Evolutionary conservation across 2,888 invertebrate genomes (phyloP).

Genomic region (Colletes collaris): DNA sequence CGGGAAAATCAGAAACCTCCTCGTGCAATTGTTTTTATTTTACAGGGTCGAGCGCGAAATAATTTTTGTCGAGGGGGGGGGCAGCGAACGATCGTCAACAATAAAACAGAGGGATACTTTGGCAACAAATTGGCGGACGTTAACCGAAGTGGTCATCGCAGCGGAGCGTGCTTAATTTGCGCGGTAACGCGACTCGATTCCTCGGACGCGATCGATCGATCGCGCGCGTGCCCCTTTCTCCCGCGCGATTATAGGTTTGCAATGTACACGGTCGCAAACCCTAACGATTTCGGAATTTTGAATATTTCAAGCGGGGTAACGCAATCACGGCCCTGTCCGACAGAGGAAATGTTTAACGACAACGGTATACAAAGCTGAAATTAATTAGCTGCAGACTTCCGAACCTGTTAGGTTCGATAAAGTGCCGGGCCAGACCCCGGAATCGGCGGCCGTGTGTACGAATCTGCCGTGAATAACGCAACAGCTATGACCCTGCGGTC

Average conservation of each 20-base stretch:
- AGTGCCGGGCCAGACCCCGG: conserved; percentile 12
- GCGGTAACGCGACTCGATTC: too few relatives aligned
- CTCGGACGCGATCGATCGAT: conserved; percentile 8
- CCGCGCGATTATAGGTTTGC: conserved; percentile 9
- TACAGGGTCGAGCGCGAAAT: too few relatives aligned
- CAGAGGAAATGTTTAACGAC: conserved; percentile 53
- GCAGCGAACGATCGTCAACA: too few relatives aligned
- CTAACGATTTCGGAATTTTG: conserved; percentile 46
- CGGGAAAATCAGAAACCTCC: too few relatives aligned
- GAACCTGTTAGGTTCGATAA: conserved; percentile 36
- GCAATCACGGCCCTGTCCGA: conserved; percentile 43
- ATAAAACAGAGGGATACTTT: too few relatives aligned
- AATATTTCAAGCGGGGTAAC: conserved; percentile 41
- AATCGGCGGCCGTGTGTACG: conserved; percentile 23
- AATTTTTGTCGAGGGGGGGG: too few relatives aligned
- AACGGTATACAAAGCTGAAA: conserved; percentile 48
- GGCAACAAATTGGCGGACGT: too few relatives aligned
- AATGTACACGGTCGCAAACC: conserved; percentile 21
- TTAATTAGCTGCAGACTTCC: conserved; percentile 57
- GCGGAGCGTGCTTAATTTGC: too few relatives aligned
- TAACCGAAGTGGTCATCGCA: too few relatives aligned
- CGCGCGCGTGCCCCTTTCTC: background rate
- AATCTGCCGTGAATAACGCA: conserved; percentile 50
- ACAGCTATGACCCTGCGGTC: conserved; percentile 27
- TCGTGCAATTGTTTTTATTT: too few relatives aligned